Conservation (phyloP, 2,797 vertebrate species). For the Syngnathus rostellatus region DNA sequence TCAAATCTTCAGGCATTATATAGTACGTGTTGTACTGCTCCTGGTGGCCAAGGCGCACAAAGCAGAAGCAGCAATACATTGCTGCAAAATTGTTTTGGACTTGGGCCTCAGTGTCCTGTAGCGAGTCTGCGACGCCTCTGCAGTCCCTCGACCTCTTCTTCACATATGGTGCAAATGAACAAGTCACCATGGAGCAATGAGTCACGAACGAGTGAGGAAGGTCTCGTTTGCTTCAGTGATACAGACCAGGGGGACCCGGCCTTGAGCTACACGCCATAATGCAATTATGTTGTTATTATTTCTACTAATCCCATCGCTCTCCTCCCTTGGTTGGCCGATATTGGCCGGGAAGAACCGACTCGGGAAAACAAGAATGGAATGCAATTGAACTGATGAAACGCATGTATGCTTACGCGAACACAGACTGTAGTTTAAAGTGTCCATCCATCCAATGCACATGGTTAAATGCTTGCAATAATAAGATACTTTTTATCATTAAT, state of each 20-base stretch:
- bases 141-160: background rate
- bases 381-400: background rate
- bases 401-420: background rate
- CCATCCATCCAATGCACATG: too few relatives aligned
- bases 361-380: background rate
- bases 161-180: background rate
- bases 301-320: background rate
- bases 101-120: background rate
- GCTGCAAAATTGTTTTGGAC: background rate
- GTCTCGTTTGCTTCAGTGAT: background rate
- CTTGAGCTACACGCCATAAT: background rate
- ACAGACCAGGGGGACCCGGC: background rate
- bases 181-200: background rate
- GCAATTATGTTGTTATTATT: background rate
- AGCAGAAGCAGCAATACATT: too few relatives aligned
- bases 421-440: background rate
- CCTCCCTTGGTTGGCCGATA: background rate
- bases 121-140: background rate
- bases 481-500: too few relatives aligned
- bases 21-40: too few relatives aligned
- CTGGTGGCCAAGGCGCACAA: too few relatives aligned
- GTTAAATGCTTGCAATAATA: too few relatives aligned
- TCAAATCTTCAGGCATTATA: too few relatives aligned
- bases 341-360: background rate
- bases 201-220: background rate